Conservation (phyloP, 1,140 invertebrate species). For the Popillia japonica region DNA sequence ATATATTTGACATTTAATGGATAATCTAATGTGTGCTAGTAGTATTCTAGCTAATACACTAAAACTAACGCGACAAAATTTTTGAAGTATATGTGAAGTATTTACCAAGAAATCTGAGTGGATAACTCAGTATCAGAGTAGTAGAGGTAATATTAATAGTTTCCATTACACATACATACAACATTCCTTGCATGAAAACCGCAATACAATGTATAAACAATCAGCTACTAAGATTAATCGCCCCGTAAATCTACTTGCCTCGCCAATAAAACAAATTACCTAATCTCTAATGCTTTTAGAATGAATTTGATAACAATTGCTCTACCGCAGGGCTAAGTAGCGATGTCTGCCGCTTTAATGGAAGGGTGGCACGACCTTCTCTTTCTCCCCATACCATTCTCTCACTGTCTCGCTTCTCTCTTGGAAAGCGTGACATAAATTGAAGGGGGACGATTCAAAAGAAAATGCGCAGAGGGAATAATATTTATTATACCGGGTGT, state of each 20-base stretch:
- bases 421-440: slow-evolving; percentile 28
- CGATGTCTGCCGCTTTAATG: slow-evolving; percentile 28
- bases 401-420: background rate
- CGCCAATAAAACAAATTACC: slow-evolving; percentile 32
- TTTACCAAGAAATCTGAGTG: too few relatives aligned
- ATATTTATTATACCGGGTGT: too few relatives aligned
- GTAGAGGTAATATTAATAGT: too few relatives aligned
- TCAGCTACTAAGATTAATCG: slow-evolving; percentile 11
- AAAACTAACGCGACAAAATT: too few relatives aligned
- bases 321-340: slow-evolving; percentile 15
- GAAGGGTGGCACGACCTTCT: slow-evolving; percentile 1
- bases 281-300: slow-evolving; percentile 34
- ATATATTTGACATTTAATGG: background rate
- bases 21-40: background rate
- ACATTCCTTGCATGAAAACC: too few relatives aligned
- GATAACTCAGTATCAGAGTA: too few relatives aligned
- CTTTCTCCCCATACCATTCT: background rate
- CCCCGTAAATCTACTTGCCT: slow-evolving; percentile 8
- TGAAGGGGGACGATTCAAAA: slow-evolving; percentile 22
- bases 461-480: slow-evolving; percentile 6
- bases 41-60: too few relatives aligned
- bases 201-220: background rate
- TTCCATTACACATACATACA: too few relatives aligned
- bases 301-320: slow-evolving; percentile 32
- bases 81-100: too few relatives aligned